These are phyloP conservation scores for Catharus fuscescens DNA, from an alignment of 2,113 vertebrate genomes.

Conservation along the genomic window DNA sequence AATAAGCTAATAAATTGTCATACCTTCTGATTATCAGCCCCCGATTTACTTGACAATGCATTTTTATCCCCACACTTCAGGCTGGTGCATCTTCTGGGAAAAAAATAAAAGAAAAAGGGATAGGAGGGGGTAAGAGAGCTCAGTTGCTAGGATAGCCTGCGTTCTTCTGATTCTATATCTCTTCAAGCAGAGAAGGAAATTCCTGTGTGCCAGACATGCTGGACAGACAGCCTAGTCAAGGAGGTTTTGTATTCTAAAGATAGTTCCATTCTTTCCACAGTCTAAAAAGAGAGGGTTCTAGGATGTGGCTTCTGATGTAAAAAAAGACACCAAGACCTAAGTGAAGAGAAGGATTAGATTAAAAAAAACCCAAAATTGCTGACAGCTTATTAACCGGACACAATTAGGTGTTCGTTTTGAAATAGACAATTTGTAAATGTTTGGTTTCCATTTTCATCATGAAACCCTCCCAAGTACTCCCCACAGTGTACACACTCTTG, in stretches of 20 bases:
- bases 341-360: background rate
- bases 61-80: background rate
- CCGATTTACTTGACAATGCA: background rate
- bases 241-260: background rate
- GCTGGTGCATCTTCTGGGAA: background rate
- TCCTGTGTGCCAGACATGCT: background rate
- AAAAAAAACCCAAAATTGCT: background rate
- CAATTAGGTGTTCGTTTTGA: background rate
- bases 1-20: background rate
- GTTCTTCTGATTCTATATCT: background rate
- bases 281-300: background rate
- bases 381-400: background rate
- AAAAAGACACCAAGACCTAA: background rate
- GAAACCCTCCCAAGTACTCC: background rate
- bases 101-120: background rate
- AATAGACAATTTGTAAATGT: background rate
- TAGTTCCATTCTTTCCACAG: background rate
- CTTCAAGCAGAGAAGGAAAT: background rate
- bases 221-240: background rate
- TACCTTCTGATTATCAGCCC: background rate
- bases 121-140: background rate
- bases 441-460: background rate
- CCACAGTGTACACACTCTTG: accelerated
- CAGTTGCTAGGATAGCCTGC: background rate
- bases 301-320: background rate